A percentile compares a stretch with the other conserved stretches of the same genome.
phyloP scores from a whole-genome alignment of 1,140 invertebrate genomes.

The Temnothorax curvispinosus region DNA sequence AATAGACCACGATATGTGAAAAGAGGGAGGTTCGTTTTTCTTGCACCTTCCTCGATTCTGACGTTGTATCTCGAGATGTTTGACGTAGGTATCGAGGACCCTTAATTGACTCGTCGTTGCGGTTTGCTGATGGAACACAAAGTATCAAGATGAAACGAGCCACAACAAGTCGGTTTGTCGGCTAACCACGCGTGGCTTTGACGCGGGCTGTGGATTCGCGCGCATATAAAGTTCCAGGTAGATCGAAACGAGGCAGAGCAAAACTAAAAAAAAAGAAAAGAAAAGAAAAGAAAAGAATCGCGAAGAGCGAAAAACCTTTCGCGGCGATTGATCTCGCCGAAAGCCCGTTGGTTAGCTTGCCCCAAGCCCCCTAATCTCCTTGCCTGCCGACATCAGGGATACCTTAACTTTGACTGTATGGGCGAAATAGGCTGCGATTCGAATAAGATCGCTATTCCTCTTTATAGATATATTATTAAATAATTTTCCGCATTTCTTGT shows the following conservation, averaged over 20 bases:
- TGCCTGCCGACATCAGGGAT: neutral
- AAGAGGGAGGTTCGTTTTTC: neutral
- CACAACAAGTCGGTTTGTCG: constrained; percentile 42
- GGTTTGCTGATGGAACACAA: constrained; percentile 34
- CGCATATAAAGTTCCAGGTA: constrained; percentile 35
- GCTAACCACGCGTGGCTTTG: constrained; percentile 25
- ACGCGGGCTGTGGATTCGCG: constrained; percentile 32
- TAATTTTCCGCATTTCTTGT: neutral
- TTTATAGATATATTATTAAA: constrained; percentile 13
- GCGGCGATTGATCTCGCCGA: constrained; percentile 71
- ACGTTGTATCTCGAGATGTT: neutral
- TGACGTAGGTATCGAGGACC: constrained; percentile 28
- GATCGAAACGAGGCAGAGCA: constrained; percentile 3
- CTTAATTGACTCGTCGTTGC: constrained; percentile 48
- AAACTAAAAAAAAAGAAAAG: constrained; percentile 25
- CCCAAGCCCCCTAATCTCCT: constrained; percentile 38
- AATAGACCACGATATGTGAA: constrained; percentile 3
- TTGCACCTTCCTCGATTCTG: constrained; percentile 7
- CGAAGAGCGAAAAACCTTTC: constrained; percentile 51
- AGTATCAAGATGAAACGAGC: constrained; percentile 35
- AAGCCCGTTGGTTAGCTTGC: constrained; percentile 34
- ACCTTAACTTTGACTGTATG: neutral
- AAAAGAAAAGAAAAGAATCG: constrained; percentile 4
- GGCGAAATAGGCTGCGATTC: neutral
- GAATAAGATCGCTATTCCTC: neutral